Percentiles rank a stretch among this genome's conserved stretches.
Conservation (phyloP, 2,113 vertebrate genomes). For the Antennarius striatus region DNA sequence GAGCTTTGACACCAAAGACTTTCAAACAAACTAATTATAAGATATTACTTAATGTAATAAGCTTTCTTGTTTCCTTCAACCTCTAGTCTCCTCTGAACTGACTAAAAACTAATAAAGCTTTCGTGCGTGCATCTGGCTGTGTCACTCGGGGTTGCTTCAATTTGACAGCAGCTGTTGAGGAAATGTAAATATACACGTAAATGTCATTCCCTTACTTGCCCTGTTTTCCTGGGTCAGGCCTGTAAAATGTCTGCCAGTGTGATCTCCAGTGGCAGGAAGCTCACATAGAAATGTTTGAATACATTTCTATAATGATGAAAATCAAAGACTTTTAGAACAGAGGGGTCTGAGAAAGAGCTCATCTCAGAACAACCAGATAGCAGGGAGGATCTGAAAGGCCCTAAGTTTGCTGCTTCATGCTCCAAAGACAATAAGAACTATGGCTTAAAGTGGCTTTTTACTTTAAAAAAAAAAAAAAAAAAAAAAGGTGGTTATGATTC, state of each 20-base stretch:
- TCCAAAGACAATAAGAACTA: conserved; percentile 59
- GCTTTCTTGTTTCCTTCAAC: no score
- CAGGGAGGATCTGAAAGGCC: conserved; percentile 39
- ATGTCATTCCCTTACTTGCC: conserved; percentile 64
- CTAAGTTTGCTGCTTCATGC: conserved; percentile 23
- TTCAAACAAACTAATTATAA: no score
- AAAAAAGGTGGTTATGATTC: conserved; percentile 51
- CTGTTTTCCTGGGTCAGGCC: conserved; percentile 47
- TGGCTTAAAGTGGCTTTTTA: conserved; percentile 54
- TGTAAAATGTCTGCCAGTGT: no score
- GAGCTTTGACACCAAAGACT: no score
- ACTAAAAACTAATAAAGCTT: conserved; percentile 35
- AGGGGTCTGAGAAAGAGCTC: conserved; percentile 15
- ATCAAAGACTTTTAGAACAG: conserved; percentile 5
- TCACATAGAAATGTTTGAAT: conserved; percentile 67
- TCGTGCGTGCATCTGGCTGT: conserved; percentile 42
- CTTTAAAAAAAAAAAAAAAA: background rate
- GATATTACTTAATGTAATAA: no score
- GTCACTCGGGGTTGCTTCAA: conserved; percentile 46
- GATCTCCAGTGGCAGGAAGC: conserved; percentile 36
- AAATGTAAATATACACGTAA: conserved; percentile 78
- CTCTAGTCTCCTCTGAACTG: no score
- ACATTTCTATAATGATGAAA: conserved; percentile 61
- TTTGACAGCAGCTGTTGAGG: conserved; percentile 65
- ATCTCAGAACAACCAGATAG: conserved; percentile 25